Evolutionary conservation across 2,888 invertebrate genomes (phyloP).

Genomic region (Dasypogon diadema): DNA sequence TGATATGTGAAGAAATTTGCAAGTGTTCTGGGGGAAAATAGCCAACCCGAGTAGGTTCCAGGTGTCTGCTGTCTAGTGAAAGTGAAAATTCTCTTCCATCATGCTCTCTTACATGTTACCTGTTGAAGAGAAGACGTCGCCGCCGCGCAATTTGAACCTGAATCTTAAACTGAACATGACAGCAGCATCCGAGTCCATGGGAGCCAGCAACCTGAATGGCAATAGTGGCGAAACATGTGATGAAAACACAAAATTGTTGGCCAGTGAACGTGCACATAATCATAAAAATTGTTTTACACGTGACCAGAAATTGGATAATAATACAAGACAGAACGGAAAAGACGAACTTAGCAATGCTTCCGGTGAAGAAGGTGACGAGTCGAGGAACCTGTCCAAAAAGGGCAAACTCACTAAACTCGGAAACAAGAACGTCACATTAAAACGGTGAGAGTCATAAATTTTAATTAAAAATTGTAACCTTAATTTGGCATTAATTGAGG

Average conservation of each 20-base stretch:
- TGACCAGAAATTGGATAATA: slow-evolving; percentile 54
- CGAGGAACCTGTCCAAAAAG: slow-evolving; percentile 61
- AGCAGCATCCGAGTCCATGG: neutral
- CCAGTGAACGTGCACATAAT: slow-evolving; percentile 54
- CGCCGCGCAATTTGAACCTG: slow-evolving; percentile 34
- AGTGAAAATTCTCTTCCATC: slow-evolving; percentile 40
- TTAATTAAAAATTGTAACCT: too few species aligned
- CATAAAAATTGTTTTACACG: slow-evolving; percentile 49
- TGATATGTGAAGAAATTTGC: neutral
- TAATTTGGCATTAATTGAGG: too few species aligned
- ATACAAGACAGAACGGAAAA: slow-evolving; percentile 24
- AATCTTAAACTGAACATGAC: slow-evolving; percentile 38
- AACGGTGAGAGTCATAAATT: slow-evolving; percentile 61
- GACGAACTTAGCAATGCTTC: slow-evolving; percentile 29
- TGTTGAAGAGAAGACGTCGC: slow-evolving; percentile 41
- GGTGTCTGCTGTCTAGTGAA: slow-evolving; percentile 34
- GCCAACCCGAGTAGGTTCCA: slow-evolving; percentile 3
- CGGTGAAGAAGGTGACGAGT: slow-evolving; percentile 21
- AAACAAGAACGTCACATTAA: slow-evolving; percentile 66
- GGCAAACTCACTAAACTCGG: slow-evolving; percentile 64
- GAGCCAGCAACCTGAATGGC: neutral
- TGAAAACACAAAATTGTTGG: slow-evolving; percentile 54
- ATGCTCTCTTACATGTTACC: slow-evolving; percentile 51
- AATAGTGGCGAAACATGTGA: slow-evolving; percentile 48
- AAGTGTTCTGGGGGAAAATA: neutral